Evolutionary conservation across 2,113 vertebrate genomes (phyloP).

Genomic region (Philantomba maxwellii): DNA sequence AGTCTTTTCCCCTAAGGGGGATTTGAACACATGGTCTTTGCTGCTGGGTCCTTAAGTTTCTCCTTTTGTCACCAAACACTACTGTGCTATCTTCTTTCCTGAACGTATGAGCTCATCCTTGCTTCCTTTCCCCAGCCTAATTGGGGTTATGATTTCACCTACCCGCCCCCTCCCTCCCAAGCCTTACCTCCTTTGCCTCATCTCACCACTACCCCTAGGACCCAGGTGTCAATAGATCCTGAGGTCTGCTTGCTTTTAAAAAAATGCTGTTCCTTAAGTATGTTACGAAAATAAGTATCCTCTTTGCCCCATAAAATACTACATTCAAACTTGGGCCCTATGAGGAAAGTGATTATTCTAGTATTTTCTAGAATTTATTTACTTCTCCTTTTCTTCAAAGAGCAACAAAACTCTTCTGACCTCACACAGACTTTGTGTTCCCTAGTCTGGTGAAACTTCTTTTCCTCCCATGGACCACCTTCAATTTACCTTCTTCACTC

Average conservation of each 20-base stretch:
- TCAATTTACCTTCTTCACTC: not conserved
- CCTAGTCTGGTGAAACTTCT: not conserved
- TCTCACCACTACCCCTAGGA: not conserved
- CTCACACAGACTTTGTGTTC: not conserved
- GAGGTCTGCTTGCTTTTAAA: not conserved
- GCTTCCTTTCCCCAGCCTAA: constrained; percentile 43
- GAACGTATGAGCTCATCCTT: constrained; percentile 52
- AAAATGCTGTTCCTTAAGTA: not conserved
- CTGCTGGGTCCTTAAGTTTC: constrained; percentile 7
- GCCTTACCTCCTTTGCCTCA: not conserved
- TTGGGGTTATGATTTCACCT: constrained; percentile 54
- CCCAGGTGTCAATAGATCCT: not conserved
- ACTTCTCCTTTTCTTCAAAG: constrained; percentile 9
- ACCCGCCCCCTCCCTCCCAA: not conserved
- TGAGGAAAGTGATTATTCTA: not conserved
- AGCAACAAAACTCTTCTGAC: not conserved
- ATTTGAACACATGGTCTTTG: not conserved
- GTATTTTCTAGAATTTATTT: not conserved
- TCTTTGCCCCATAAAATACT: not conserved
- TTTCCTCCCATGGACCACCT: not conserved
- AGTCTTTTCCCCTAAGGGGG: not conserved
- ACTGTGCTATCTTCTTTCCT: constrained; percentile 37
- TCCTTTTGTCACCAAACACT: constrained; percentile 28
- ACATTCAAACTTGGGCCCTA: not conserved
- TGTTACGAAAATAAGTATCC: not conserved